A percentile compares a stretch with the other conserved stretches of the same genome.
phyloP scores from a whole-genome alignment of 2,888 invertebrate species.

The Ochropleura plecta region DNA sequence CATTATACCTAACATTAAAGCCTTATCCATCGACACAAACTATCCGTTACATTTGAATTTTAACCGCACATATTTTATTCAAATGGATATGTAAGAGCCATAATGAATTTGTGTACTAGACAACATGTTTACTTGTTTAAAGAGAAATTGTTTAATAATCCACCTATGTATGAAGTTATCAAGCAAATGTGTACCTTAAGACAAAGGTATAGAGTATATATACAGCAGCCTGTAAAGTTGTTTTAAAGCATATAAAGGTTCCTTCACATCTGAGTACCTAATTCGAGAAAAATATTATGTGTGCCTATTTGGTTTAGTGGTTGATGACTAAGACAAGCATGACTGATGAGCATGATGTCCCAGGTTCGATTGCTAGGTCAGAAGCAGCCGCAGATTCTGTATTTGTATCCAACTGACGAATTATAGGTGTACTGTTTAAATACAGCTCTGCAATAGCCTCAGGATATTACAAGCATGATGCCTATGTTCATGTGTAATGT shows the following conservation, averaged over 20 bases:
- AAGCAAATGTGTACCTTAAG: neutral
- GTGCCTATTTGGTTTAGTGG: neutral
- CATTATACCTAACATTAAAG: neutral
- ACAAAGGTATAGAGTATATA: neutral
- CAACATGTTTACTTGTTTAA: constrained; percentile 29
- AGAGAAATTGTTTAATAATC: constrained; percentile 45
- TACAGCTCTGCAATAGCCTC: neutral
- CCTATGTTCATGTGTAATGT: neutral
- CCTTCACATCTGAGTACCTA: constrained; percentile 14
- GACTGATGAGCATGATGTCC: neutral
- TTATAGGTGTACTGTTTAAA: neutral
- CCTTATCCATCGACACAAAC: constrained; percentile 38
- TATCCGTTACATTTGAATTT: constrained; percentile 53
- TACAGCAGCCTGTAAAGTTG: neutral
- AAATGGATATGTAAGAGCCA: constrained; percentile 48
- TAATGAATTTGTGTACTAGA: constrained; percentile 43
- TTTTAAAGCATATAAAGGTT: constrained; percentile 17
- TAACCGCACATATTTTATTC: constrained; percentile 56
- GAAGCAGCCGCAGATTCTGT: neutral
- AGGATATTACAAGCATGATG: neutral
- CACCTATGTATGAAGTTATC: neutral
- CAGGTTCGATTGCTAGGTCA: neutral
- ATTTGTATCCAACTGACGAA: neutral
- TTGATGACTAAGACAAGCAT: neutral
- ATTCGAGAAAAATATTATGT: neutral